A percentile compares a stretch with the other conserved stretches of the same genome.
Conservation (phyloP, 2,113 vertebrate species). For the Psammodynastes pulverulentus region DNA sequence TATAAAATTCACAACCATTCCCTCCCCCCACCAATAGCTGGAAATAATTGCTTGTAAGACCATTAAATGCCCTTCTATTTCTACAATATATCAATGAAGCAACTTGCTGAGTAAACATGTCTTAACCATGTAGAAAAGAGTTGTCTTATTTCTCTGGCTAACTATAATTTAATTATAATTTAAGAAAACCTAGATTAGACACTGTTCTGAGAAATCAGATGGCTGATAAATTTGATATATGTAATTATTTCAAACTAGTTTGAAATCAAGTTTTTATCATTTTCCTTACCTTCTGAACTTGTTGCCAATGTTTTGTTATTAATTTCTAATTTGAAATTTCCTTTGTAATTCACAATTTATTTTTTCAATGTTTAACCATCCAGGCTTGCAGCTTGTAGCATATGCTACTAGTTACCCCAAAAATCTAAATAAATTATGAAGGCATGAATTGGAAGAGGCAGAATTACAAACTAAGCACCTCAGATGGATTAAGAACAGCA, state of each 20-base stretch:
- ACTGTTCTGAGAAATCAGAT: background rate
- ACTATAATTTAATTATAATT: background rate
- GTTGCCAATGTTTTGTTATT: background rate
- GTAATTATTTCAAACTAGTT: background rate
- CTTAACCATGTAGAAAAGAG: background rate
- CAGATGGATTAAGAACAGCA: background rate
- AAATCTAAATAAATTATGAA: background rate
- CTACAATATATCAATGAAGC: background rate
- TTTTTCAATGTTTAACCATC: conserved; percentile 13
- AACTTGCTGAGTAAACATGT: background rate
- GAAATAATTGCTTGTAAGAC: background rate
- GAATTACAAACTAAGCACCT: conserved; percentile 2
- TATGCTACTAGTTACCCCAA: background rate
- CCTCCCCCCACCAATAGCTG: background rate
- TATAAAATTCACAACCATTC: background rate
- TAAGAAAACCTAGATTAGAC: background rate
- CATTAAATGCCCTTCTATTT: background rate
- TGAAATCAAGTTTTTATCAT: background rate
- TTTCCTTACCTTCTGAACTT: background rate
- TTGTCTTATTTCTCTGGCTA: background rate
- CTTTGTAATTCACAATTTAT: conserved; percentile 2
- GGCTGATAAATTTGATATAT: background rate
- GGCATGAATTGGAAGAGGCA: background rate
- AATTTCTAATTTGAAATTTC: background rate
- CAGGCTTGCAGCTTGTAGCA: background rate